phyloP scores from a whole-genome alignment of 2,888 invertebrate species.

The Lacanobia oleracea region DNA sequence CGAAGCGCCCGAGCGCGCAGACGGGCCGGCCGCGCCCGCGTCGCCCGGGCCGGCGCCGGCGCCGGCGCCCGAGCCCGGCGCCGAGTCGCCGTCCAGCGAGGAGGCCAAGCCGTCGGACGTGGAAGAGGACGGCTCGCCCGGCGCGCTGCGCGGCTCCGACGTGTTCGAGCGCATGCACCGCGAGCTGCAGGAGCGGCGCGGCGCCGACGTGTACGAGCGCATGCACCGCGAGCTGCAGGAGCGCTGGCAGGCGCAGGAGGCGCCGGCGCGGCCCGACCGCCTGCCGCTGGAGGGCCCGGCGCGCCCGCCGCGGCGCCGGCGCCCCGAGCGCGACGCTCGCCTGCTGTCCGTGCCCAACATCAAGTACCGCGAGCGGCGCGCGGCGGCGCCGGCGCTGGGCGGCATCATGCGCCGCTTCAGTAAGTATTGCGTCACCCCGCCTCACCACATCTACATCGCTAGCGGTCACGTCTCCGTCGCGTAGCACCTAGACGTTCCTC shows the following conservation, averaged over 20 bases:
- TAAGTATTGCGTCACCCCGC: conserved; percentile 91
- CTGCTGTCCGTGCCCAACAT: conserved; percentile 95
- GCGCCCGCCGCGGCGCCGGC: conserved; percentile 74
- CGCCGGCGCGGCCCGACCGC: conserved; percentile 84
- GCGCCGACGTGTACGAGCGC: conserved; percentile 81
- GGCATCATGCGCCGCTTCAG: conserved; percentile 96
- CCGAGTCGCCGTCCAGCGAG: conserved; percentile 65
- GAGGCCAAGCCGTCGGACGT: conserved; percentile 66
- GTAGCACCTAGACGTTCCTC: conserved; percentile 77
- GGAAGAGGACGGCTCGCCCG: conserved; percentile 61
- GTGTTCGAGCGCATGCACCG: conserved; percentile 85
- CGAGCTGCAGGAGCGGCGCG: conserved; percentile 81
- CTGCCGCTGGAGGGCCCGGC: conserved; percentile 86
- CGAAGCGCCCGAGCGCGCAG: conserved; percentile 62
- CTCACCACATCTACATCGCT: conserved; percentile 70
- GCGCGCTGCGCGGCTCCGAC: conserved; percentile 73
- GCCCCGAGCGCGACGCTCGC: conserved; percentile 91
- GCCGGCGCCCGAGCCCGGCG: conserved; percentile 52
- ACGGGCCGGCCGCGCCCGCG: conserved; percentile 60
- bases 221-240: conserved; percentile 87
- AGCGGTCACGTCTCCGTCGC: conserved; percentile 67
- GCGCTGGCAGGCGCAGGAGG: conserved; percentile 80
- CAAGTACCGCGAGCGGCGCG: conserved; percentile 91
- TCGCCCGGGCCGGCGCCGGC: conserved; percentile 12
- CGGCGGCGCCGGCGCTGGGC: conserved; percentile 91